Base-by-base conservation (phyloP, 2,113 vertebrate genomes). In the Machaerirhynchus nigripectus region DNA sequence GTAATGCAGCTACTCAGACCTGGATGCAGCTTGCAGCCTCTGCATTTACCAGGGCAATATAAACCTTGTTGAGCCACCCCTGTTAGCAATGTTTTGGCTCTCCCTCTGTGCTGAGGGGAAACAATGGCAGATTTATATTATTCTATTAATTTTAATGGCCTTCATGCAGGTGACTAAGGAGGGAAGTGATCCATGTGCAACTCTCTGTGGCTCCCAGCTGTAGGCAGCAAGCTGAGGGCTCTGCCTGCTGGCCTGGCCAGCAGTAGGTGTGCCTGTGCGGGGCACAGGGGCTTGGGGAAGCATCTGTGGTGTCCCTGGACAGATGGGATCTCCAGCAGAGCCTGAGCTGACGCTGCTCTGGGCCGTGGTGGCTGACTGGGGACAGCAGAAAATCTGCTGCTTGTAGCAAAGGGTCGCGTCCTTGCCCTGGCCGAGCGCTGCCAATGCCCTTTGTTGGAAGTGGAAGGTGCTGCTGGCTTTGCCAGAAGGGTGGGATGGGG, bases 401-500 rank as follows among this genome's bases (percentile, higher is more conserved):
- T 53, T 37, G 87, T 49, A 61, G 69, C 12, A 0, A 23, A 74
- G 61, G 87, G 28, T 81, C 69, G 20, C 0, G 1, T 23, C 86
- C 87, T 47, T 22, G 87, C 42, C 78, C 67, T n/a, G 26, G 59
- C 89, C 3, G 0, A 67, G 86, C 1, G 0, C 90, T 69, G 76
- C 80, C 37, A 35, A 18, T 96, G 89, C 76, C 91, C 91, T 91
- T 95, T 84, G 86, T 68, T 93, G 94, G 84, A 87, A 93, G 91
- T 82, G 93, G 73, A 93, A 87, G 87, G 65, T 91, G 84, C 2
- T 20, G 78, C 64, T 1, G 49, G 52, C 77, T 64, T 84, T 71
- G 93, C 94, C 93, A 94, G 3, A 93, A 79, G 93, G 87, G 90
- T 86, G 94, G 89, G 93, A 80, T 87, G 87, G 70, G 91, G 91